Evolutionary conservation across 2,797 vertebrate species (phyloP).

Genomic region (Vireo griseus): DNA sequence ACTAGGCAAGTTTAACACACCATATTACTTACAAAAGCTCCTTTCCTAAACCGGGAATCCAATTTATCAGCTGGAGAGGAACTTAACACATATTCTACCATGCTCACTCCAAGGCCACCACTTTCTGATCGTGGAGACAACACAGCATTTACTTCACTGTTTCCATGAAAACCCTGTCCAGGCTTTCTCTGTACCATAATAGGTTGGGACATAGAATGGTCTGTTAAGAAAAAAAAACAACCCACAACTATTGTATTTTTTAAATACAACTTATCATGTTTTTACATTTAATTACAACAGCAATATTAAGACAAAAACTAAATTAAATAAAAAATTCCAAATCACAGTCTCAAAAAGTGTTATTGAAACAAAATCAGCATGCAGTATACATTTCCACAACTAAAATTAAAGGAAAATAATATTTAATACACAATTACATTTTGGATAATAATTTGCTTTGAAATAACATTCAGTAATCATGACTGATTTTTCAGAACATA

Average conservation of each 20-base stretch:
- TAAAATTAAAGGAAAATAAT: neutral
- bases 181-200: conserved; percentile 98
- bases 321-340: neutral
- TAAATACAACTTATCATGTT: neutral
- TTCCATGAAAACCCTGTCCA: conserved; percentile 96
- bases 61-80: conserved; percentile 98
- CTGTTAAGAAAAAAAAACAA: conserved; percentile 71
- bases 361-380: neutral
- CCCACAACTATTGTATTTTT: neutral
- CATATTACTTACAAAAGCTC: conserved; percentile 88
- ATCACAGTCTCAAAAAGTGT: neutral
- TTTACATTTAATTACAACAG: neutral
- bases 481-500: neutral
- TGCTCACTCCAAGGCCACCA: conserved; percentile 96
- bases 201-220: conserved; percentile 98
- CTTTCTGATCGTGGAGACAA: conserved; percentile 97
- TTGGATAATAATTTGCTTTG: neutral
- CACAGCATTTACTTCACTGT: conserved; percentile 93
- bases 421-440: neutral
- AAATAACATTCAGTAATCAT: neutral
- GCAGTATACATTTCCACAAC: neutral
- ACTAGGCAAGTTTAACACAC: conserved; percentile 7
- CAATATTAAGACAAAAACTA: neutral
- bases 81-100: conserved; percentile 99
- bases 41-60: conserved; percentile 94